phyloP scores from a whole-genome alignment of 2,888 invertebrate species.

The Lingula anatina region DNA sequence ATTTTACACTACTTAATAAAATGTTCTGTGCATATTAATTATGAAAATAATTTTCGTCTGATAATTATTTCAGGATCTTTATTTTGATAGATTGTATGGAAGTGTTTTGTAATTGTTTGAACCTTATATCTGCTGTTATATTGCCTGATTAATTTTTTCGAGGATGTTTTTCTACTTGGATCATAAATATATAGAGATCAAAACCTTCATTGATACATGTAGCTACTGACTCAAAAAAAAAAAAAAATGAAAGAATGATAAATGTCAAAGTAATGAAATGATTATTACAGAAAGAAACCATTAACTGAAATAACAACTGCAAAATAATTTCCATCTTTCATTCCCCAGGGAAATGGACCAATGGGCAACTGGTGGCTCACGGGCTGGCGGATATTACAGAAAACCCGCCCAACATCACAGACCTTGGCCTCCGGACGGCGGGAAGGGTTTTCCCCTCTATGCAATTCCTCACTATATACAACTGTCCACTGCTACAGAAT shows the following conservation, averaged over 20 bases:
- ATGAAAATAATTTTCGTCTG: neutral
- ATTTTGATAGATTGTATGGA: neutral
- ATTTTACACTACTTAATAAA: neutral
- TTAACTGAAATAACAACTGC: no score
- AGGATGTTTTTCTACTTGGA: no score
- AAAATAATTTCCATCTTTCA: no score
- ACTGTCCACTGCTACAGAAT: constrained; percentile 34
- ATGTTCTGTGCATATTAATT: neutral
- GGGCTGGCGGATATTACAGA: constrained; percentile 29
- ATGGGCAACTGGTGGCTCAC: constrained; percentile 19
- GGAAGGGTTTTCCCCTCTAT: constrained; percentile 26
- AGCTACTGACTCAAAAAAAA: no score
- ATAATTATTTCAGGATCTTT: neutral
- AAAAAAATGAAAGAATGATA: no score
- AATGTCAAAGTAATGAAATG: no score
- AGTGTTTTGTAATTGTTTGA: neutral
- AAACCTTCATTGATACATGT: no score
- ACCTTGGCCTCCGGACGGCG: constrained; percentile 20
- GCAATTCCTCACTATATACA: constrained; percentile 25
- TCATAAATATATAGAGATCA: no score
- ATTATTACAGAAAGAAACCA: no score
- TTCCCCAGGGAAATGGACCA: constrained; percentile 24
- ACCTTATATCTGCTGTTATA: no score
- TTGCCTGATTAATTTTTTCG: no score
- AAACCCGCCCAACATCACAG: constrained; percentile 19